Evolutionary conservation across 2,888 invertebrate genomes (phyloP).

Genomic region (Acronicta aceris): DNA sequence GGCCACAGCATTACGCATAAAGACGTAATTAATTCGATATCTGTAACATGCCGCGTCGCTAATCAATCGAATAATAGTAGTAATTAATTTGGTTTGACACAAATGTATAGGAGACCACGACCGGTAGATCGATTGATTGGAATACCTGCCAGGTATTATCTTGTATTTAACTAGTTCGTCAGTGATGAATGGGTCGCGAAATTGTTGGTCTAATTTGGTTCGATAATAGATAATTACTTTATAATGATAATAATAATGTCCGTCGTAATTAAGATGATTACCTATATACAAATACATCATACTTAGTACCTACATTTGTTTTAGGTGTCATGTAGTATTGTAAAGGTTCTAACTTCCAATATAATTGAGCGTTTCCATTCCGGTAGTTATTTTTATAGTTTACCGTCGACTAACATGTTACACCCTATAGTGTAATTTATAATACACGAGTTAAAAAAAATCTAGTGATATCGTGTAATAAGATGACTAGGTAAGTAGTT

Average conservation of each 20-base stretch:
- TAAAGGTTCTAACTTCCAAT: no score
- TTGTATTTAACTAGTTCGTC: conserved; percentile 35
- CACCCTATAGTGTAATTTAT: no score
- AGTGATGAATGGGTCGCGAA: conserved; percentile 32
- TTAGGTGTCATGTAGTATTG: no score
- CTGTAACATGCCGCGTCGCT: conserved; percentile 68
- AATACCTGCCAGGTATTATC: conserved; percentile 53
- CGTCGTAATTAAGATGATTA: neutral
- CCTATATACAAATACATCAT: no score
- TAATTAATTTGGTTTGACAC: conserved; percentile 81
- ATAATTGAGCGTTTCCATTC: no score
- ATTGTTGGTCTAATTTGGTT: conserved; percentile 11
- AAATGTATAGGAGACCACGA: conserved; percentile 57
- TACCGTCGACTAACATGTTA: no score
- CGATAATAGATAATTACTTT: neutral
- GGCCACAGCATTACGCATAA: conserved; percentile 50
- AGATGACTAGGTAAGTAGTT: no score
- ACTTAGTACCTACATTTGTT: no score
- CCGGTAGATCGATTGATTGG: conserved; percentile 41
- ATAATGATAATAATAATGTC: neutral
- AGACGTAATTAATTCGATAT: conserved; percentile 75
- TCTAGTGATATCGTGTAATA: no score
- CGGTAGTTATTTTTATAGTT: no score
- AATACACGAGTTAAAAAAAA: no score
- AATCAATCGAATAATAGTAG: conserved; percentile 80